A percentile compares a stretch with the other conserved stretches of the same genome.
Conservation (phyloP, 30 jellyfish, hydroid and myxozoan species). For the Hydra vulgaris region DNA sequence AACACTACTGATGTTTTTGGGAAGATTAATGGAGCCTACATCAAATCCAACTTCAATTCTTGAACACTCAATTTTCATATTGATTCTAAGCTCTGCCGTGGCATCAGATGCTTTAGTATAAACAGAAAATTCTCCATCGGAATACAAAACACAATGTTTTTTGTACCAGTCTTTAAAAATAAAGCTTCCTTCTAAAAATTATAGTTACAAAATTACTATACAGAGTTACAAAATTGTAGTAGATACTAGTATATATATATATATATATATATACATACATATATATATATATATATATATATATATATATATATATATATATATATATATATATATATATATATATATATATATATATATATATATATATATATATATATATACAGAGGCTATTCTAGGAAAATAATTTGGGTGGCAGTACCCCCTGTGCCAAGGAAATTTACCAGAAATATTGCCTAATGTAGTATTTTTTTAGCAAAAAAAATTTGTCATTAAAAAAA, state of each 20-base stretch:
- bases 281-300: too few species aligned
- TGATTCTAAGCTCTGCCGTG: slow-evolving; percentile 63
- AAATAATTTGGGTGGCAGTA: too few species aligned
- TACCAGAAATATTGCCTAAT: too few species aligned
- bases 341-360: too few species aligned
- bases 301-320: too few species aligned
- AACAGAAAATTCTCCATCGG: slow-evolving; percentile 74
- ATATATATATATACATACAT: too few species aligned
- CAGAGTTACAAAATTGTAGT: background rate
- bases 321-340: too few species aligned
- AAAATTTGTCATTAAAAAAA: too few species aligned
- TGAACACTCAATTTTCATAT: slow-evolving; percentile 41
- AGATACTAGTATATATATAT: background rate
- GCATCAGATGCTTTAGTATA: slow-evolving; percentile 61
- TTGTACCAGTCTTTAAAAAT: slow-evolving; percentile 68
- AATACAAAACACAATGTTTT: slow-evolving; percentile 54
- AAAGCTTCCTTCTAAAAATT: slow-evolving; percentile 51
- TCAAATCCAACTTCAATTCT: slow-evolving; percentile 63
- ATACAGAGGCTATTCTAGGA: too few species aligned
- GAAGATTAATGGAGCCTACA: slow-evolving; percentile 78
- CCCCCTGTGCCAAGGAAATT: too few species aligned
- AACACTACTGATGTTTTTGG: slow-evolving; percentile 60
- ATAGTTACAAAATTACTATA: background rate
- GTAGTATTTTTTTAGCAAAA: too few species aligned
- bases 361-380: too few species aligned